Percentiles rank a stretch among this genome's conserved stretches.
Conservation (phyloP, 1,140 invertebrate species). For the Goniozus legneri region DNA sequence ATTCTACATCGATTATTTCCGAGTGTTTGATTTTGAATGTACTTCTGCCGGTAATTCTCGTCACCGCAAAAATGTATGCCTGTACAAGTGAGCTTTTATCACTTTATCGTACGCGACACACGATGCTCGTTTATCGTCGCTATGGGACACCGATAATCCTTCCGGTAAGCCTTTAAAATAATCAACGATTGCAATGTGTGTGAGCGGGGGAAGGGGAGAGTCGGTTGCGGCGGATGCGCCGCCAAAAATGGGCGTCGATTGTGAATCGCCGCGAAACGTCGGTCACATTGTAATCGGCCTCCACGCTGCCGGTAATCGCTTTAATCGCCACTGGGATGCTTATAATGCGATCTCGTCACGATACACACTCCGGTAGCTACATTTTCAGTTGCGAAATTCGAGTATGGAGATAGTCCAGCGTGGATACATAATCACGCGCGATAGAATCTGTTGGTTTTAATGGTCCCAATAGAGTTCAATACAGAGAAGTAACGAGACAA, state of each 20-base stretch:
- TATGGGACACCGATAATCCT: slow-evolving; percentile 40
- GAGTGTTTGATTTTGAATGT: no score
- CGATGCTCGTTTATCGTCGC: slow-evolving; percentile 37
- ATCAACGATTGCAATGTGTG: slow-evolving; percentile 25
- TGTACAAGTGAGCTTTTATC: no score
- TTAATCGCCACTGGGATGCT: slow-evolving; percentile 44
- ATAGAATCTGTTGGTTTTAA: no score
- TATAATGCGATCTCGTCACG: slow-evolving; percentile 51
- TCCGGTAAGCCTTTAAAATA: slow-evolving; percentile 50
- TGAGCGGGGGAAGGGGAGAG: neutral
- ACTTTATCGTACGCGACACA: no score
- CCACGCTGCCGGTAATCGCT: slow-evolving; percentile 46
- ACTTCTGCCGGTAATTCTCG: no score
- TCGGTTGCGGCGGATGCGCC: slow-evolving; percentile 18
- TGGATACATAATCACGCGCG: no score
- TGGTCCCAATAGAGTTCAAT: no score
- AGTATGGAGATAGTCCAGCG: no score
- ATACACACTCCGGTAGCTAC: slow-evolving; percentile 43
- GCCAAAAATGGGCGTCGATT: slow-evolving; percentile 29
- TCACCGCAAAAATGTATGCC: no score
- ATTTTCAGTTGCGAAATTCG: slow-evolving; percentile 39
- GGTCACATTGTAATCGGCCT: slow-evolving; percentile 48
- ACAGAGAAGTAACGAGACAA: no score
- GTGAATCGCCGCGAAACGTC: slow-evolving; percentile 43
- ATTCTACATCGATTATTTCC: no score